These are phyloP conservation scores for Lasaia peninsularis DNA, from an alignment of 1,140 invertebrate genomes.

Conservation along the genomic window DNA sequence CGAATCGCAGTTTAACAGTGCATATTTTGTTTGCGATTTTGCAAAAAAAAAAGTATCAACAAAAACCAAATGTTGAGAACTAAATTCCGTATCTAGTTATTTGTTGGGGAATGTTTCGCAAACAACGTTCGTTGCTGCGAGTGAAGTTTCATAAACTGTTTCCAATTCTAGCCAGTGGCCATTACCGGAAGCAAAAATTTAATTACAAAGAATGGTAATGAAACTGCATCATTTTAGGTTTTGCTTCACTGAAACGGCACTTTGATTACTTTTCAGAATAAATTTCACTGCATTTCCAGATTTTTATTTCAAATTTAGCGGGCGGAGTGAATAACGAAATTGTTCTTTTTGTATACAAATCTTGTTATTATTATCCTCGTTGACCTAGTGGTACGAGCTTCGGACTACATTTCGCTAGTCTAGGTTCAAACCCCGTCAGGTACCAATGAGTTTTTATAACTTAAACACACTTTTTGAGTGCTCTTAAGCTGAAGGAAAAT, in stretches of 20 bases:
- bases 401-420: too few species aligned
- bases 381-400: too few species aligned
- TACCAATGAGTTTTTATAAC: too few species aligned
- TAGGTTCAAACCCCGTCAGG: too few species aligned
- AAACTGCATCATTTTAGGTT: neutral
- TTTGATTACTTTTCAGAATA: neutral
- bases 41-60: neutral
- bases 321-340: neutral
- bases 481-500: too few species aligned
- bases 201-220: conserved; percentile 3
- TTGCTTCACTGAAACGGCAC: neutral
- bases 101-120: neutral
- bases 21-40: too few species aligned
- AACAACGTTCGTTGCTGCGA: neutral
- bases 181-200: conserved; percentile 8
- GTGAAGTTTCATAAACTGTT: neutral
- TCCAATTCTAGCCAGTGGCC: neutral
- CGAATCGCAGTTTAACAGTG: too few species aligned
- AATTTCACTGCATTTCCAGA: neutral
- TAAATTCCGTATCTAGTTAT: neutral
- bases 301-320: neutral
- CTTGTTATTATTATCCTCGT: neutral
- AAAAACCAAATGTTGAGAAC: neutral
- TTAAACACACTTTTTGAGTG: too few species aligned
- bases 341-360: neutral